Conservation (phyloP, 2,113 vertebrate genomes). For the Crotophaga sulcirostris region DNA sequence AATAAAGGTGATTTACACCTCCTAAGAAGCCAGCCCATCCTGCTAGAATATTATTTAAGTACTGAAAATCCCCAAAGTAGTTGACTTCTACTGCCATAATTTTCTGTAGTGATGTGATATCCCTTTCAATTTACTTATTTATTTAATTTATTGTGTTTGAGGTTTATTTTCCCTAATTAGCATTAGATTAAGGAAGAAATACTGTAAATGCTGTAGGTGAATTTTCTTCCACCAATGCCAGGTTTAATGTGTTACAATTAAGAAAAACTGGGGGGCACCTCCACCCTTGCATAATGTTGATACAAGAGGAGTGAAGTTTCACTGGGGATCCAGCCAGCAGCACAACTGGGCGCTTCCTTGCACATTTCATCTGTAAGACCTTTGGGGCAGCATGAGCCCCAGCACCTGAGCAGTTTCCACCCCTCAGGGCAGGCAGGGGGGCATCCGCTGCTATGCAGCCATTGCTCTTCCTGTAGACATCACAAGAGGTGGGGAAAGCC, state of each 20-base stretch:
- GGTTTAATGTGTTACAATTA: neutral
- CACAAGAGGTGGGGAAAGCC: neutral
- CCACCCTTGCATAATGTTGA: fast-evolving
- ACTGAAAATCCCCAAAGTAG: neutral
- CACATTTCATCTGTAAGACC: neutral
- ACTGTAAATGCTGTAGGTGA: neutral
- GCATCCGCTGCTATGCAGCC: too few relatives aligned
- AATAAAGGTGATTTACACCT: too few relatives aligned
- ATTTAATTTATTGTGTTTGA: neutral
- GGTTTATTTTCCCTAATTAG: neutral
- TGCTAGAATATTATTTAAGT: neutral
- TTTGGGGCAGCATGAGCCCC: neutral
- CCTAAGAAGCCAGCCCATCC: neutral
- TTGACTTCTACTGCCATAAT: neutral
- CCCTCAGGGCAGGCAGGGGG: neutral
- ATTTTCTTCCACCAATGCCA: neutral
- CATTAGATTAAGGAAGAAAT: neutral
- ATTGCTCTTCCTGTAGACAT: fast-evolving
- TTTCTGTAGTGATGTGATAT: neutral
- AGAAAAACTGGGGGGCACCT: fast-evolving
- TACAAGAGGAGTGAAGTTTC: neutral
- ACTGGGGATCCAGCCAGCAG: neutral
- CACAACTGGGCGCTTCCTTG: fast-evolving
- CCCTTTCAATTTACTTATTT: neutral
- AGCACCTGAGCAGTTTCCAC: fast-evolving